A percentile compares a stretch with the other conserved stretches of the same genome.
phyloP scores from a whole-genome alignment of 2,113 vertebrate species.

The Hepsetus odoe region DNA sequence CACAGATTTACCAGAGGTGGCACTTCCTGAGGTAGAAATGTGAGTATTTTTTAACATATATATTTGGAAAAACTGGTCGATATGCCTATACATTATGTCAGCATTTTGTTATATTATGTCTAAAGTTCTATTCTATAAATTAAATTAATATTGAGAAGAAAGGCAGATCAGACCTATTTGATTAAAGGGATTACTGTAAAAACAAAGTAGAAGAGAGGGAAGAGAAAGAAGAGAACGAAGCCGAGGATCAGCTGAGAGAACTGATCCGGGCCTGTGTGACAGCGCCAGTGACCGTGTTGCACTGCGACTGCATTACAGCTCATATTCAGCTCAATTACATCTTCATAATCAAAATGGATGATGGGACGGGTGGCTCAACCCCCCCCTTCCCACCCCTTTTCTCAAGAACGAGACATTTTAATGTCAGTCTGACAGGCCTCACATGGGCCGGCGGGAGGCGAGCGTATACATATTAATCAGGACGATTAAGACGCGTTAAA shows the following conservation, averaged over 20 bases:
- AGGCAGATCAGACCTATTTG: too few species aligned
- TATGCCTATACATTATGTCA: too few species aligned
- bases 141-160: too few species aligned
- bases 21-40: too few species aligned
- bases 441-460: conserved; percentile 52
- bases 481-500: conserved; percentile 63
- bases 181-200: too few species aligned
- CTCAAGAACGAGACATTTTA: conserved; percentile 56
- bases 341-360: conserved; percentile 71
- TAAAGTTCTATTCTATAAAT: too few species aligned
- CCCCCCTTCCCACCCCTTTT: conserved; percentile 29
- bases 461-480: conserved; percentile 69
- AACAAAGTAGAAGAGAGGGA: too few species aligned
- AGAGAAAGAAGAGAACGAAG: too few species aligned
- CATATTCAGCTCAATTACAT: conserved; percentile 55
- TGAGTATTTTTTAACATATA: too few species aligned
- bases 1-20: too few species aligned
- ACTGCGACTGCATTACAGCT: conserved; percentile 42
- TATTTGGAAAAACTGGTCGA: too few species aligned
- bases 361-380: conserved; percentile 55
- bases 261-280: conserved; percentile 26
- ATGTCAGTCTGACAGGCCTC: conserved; percentile 72
- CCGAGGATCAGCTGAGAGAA: conserved; percentile 27
- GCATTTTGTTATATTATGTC: too few species aligned
- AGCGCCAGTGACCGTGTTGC: conserved; percentile 16